phyloP scores from a whole-genome alignment of 64 coral and sea anemone genomes.

The Dendrophyllia cribrosa region DNA sequence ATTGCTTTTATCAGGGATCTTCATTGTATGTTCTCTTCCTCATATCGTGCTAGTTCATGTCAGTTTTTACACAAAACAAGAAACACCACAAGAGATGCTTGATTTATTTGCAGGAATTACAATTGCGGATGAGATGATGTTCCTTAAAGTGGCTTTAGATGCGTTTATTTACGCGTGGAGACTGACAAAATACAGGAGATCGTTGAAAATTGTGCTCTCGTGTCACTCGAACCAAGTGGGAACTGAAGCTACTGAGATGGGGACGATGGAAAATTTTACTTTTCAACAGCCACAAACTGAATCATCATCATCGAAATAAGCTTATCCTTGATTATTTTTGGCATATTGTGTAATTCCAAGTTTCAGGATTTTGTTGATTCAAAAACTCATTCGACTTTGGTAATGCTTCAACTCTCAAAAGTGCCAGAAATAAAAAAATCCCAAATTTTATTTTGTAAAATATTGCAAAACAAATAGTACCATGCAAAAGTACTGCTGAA shows the following conservation, averaged over 20 bases:
- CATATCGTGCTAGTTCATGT: conserved; percentile 28
- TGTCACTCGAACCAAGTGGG: background rate
- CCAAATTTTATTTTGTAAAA: no score
- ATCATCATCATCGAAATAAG: no score
- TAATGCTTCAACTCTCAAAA: no score
- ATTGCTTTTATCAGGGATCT: conserved; percentile 18
- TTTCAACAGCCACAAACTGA: background rate
- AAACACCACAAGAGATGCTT: conserved; percentile 14
- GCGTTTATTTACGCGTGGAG: conserved; percentile 71
- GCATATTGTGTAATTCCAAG: no score
- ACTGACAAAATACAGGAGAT: conserved; percentile 55
- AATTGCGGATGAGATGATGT: conserved; percentile 65
- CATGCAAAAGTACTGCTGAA: no score
- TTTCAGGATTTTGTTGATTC: no score
- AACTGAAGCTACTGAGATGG: background rate
- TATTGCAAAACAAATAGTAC: no score
- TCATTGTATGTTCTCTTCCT: conserved; percentile 47
- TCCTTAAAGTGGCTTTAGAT: conserved; percentile 55
- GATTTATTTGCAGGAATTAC: conserved; percentile 27
- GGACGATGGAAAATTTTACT: conserved; percentile 12
- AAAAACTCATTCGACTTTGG: background rate
- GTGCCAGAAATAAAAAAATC: no score
- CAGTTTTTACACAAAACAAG: background rate
- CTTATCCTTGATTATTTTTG: no score
- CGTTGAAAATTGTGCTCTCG: conserved; percentile 12